Base-by-base conservation (phyloP, 2,113 vertebrate species). In the Nematolebias whitei region DNA sequence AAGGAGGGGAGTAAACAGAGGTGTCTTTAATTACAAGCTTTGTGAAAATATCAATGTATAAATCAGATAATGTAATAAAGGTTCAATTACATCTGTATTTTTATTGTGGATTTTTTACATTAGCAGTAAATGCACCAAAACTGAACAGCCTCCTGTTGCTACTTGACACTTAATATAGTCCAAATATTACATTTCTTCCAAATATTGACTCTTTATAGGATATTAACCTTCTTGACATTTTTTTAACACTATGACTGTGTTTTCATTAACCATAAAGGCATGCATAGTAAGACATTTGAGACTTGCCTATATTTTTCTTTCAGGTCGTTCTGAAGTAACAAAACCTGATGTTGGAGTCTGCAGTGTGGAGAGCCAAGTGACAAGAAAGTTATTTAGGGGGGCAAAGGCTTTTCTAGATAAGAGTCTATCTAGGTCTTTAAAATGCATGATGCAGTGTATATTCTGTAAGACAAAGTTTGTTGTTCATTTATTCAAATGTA, bases 181-280 rank as follows among this genome's bases (percentile, higher is more conserved):
- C 4, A 48, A 38, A 35, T 29, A 48, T 61, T 39, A 38, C 24
- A 48, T 35, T 61, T 48, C 44, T 16, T n/a, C 26, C 14, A 61
- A 60, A 48, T 61, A 61, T 48, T 61, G 44, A 48, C 43, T 23
- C 19, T 59, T 38, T 14, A 48, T 20, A 29, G 12, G 29, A 61
- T 15, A 4, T 32, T n/a, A 35, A 3, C 13, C 26, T 45, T 19
- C 7, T 11, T 48, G 7, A 9, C 13, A 44, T 43, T 43, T 44
- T 12, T 59, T 44, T 12, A 23, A 13, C 39, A 4, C 2, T 4
- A 14, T 22, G 4, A 14, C 7, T 5, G 11, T n/a, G 4, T 44
- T 45, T 48, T 22, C 26, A 20, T 12, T 19, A 35, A 19, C 14
- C 22, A 41, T n/a, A 18, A 57, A 48, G 15, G 35, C 24, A 61